Evolutionary conservation across 2,888 invertebrate species (phyloP).

Genomic region (Torymus tubicola): DNA sequence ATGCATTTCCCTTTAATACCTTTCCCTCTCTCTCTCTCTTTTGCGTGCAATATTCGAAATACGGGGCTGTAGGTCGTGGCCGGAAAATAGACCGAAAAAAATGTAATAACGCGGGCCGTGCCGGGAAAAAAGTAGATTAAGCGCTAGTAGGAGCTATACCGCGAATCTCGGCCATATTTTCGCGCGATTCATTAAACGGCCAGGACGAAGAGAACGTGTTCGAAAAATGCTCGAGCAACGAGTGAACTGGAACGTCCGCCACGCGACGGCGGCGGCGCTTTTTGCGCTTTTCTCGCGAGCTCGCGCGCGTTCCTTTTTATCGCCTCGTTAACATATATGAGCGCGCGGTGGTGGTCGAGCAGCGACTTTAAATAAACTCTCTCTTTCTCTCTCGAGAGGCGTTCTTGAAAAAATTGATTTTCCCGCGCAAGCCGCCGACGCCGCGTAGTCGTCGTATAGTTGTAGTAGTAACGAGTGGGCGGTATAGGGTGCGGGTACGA

Average conservation of each 20-base stretch:
- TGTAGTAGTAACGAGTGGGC: too few relatives aligned
- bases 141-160: neutral
- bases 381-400: conserved; percentile 7
- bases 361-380: conserved; percentile 24
- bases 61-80: too few relatives aligned
- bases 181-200: conserved; percentile 8
- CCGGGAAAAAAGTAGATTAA: conserved; percentile 15
- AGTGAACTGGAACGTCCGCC: too few relatives aligned
- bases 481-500: too few relatives aligned
- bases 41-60: conserved; percentile 1
- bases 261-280: neutral
- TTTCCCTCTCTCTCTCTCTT: neutral
- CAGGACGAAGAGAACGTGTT: too few relatives aligned
- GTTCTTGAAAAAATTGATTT: conserved; percentile 54
- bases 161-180: conserved; percentile 28
- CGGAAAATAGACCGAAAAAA: conserved; percentile 2
- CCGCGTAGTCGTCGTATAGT: neutral
- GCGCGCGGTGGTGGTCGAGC: neutral
- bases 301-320: neutral
- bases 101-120: neutral
- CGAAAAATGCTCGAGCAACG: too few relatives aligned
- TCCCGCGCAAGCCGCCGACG: conserved; percentile 1
- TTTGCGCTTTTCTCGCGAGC: neutral
- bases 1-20: neutral
- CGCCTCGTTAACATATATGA: conserved; percentile 12